Percentiles rank a stretch among this genome's conserved stretches.
Evolutionary conservation across 2,797 vertebrate species (phyloP).

Genomic region (Gymnocypris eckloni): DNA sequence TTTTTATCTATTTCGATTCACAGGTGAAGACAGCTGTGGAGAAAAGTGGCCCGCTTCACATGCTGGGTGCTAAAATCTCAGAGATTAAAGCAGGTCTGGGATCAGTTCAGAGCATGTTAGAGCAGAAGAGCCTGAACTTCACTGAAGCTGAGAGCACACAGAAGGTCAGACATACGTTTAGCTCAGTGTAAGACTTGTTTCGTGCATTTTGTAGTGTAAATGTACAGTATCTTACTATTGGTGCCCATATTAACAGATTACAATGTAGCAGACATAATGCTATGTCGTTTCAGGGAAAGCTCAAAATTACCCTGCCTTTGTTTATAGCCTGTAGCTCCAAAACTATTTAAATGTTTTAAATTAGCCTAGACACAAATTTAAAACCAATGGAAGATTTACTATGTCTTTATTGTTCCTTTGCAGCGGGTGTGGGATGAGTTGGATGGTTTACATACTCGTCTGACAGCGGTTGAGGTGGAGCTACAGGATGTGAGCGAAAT

Average conservation of each 20-base stretch:
- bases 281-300: background rate
- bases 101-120: constrained; percentile 82
- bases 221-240: background rate
- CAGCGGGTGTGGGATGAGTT: constrained; percentile 91
- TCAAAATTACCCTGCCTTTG: background rate
- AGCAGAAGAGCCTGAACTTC: constrained; percentile 81
- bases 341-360: background rate
- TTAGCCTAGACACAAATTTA: background rate
- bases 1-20: background rate
- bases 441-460: constrained; percentile 86
- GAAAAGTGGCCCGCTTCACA: constrained; percentile 80
- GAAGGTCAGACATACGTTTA: constrained; percentile 80
- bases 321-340: background rate
- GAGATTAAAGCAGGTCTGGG: constrained; percentile 83
- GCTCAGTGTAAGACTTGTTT: background rate
- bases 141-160: constrained; percentile 84
- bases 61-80: constrained; percentile 81
- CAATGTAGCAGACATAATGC: background rate
- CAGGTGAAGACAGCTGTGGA: constrained; percentile 72
- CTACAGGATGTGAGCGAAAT: constrained; percentile 87
- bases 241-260: background rate
- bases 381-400: background rate
- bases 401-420: background rate
- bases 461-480: constrained; percentile 86
- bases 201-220: background rate